Percentiles rank a stretch among this genome's conserved stretches.
Evolutionary conservation across 2,797 vertebrate genomes (phyloP).

Genomic region (Mus minutoides): DNA sequence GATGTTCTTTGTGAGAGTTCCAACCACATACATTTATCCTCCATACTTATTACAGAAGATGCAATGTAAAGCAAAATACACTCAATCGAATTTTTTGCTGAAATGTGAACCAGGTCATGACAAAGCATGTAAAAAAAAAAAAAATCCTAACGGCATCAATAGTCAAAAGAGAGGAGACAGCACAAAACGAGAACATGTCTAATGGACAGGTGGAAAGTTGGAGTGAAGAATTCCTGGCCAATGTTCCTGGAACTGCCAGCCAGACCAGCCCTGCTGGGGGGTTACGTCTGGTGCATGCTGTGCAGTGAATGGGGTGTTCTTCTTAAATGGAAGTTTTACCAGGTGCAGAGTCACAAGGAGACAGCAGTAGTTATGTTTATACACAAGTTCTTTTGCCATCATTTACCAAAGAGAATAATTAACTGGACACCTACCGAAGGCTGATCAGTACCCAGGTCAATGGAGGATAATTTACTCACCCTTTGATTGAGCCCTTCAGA

Average conservation of each 20-base stretch:
- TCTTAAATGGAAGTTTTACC: slow-evolving; percentile 1
- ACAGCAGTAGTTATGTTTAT: not conserved
- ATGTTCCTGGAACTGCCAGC: not conserved
- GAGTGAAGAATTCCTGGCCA: not conserved
- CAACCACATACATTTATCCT: not conserved
- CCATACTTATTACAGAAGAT: not conserved
- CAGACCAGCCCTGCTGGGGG: not conserved
- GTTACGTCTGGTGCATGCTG: not conserved
- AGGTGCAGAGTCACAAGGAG: slow-evolving; percentile 13
- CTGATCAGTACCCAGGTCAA: not conserved
- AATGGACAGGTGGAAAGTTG: not conserved
- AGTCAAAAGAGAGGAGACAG: not conserved
- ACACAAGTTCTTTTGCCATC: not conserved
- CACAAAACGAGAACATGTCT: not conserved
- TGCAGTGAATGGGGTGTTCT: not conserved
- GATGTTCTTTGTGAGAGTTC: not conserved
- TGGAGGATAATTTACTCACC: not conserved
- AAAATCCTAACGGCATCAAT: not conserved
- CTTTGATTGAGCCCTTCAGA: not conserved
- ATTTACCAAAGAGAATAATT: not conserved
- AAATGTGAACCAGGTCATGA: not conserved
- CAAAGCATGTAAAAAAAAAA: not conserved
- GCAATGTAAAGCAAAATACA: not conserved
- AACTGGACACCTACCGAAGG: not conserved
- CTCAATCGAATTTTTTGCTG: not conserved